phyloP scores from a whole-genome alignment of 2,888 invertebrate genomes.

The Nemurella pictetii region DNA sequence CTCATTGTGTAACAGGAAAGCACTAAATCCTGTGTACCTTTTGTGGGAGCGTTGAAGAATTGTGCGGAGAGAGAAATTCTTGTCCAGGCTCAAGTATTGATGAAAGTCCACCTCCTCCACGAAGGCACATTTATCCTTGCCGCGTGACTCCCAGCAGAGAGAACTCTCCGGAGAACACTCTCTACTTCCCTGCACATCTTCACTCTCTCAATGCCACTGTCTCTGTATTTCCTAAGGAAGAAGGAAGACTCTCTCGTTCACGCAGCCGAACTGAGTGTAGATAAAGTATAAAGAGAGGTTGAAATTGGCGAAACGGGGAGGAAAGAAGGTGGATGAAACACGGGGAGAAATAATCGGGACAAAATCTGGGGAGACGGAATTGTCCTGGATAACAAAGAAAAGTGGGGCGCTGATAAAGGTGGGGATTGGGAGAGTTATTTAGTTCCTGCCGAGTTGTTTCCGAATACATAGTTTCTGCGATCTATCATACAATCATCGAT shows the following conservation, averaged over 20 bases:
- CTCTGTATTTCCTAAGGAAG: background rate
- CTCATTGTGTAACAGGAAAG: too few species aligned
- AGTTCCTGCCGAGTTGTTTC: too few species aligned
- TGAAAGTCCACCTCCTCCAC: background rate
- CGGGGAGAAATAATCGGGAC: background rate
- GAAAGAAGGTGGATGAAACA: background rate
- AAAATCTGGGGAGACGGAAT: background rate
- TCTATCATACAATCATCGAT: background rate
- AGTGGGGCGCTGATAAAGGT: background rate
- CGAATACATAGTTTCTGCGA: background rate
- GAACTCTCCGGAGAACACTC: background rate
- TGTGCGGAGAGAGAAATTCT: background rate
- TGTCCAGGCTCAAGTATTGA: background rate
- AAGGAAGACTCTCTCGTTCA: slow-evolving; percentile 3
- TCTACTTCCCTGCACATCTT: background rate
- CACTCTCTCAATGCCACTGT: background rate
- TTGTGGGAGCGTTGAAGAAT: background rate
- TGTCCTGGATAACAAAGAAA: background rate
- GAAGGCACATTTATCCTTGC: background rate
- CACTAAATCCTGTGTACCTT: too few species aligned
- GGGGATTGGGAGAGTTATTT: background rate
- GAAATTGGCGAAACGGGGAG: background rate
- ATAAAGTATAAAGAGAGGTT: slow-evolving; percentile 13
- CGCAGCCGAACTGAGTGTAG: background rate
- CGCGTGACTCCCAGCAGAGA: background rate